Conservation (phyloP, 2,797 vertebrate genomes). For the Australoheros facetus region DNA sequence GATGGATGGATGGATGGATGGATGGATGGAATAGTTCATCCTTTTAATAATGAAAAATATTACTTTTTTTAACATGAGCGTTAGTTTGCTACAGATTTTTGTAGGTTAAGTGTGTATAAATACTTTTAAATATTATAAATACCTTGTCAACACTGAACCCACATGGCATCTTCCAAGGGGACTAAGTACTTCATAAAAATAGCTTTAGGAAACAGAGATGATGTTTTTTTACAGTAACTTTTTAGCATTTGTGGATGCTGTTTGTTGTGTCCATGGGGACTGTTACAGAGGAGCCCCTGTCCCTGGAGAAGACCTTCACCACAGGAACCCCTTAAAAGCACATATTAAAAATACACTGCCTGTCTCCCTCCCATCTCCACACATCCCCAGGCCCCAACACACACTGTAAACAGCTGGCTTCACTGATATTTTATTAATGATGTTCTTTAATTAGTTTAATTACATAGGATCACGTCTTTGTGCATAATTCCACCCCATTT, state of each 20-base stretch:
- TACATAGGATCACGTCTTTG: slow-evolving; percentile 79
- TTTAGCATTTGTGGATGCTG: slow-evolving; percentile 56
- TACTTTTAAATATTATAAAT: background rate
- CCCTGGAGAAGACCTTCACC: slow-evolving; percentile 69
- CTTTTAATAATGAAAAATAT: background rate
- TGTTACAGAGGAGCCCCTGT: slow-evolving; percentile 55
- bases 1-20: too few species aligned
- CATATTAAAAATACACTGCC: slow-evolving; percentile 81
- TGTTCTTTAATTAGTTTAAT: slow-evolving; percentile 88
- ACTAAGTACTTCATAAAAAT: slow-evolving; percentile 28
- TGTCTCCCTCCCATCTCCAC: slow-evolving; percentile 58
- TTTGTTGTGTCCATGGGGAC: slow-evolving; percentile 71
- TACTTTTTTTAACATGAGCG: background rate
- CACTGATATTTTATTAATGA: slow-evolving; percentile 87
- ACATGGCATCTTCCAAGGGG: background rate
- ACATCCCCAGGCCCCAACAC: slow-evolving; percentile 73
- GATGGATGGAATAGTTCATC: too few species aligned
- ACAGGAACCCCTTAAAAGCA: slow-evolving; percentile 81
- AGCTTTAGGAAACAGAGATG: slow-evolving; percentile 25
- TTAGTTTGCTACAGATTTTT: background rate
- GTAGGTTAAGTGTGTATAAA: background rate
- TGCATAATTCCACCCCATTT: slow-evolving; percentile 82
- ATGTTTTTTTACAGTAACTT: slow-evolving; percentile 11
- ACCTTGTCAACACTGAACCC: background rate
- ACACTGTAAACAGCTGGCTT: slow-evolving; percentile 84